Percentiles rank a stretch among this genome's conserved stretches.
Conservation (phyloP, 2,113 vertebrate species). For the Phodopus roborovskii region DNA sequence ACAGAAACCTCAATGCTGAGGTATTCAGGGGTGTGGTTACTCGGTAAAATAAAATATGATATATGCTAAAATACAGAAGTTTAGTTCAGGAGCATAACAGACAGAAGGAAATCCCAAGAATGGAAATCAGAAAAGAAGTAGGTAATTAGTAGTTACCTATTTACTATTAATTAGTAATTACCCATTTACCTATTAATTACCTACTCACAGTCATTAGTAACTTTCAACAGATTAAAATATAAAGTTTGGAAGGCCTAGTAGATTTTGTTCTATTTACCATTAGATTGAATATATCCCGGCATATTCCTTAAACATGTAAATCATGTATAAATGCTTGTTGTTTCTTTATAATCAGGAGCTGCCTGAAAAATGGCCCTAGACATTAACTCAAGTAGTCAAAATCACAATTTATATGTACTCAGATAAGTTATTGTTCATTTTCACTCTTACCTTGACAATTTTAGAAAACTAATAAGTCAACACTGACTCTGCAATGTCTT, state of each 20-base stretch:
- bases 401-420: conserved; percentile 7
- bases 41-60: conserved; percentile 24
- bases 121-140: conserved; percentile 27
- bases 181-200: not conserved
- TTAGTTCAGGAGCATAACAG: not conserved
- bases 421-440: conserved; percentile 19
- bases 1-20: conserved; percentile 30
- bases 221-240: conserved; percentile 54
- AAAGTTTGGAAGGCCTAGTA: not conserved
- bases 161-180: not conserved
- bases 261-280: not conserved
- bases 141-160: not conserved
- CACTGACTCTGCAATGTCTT: not conserved
- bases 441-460: conserved; percentile 46
- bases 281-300: not conserved
- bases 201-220: not conserved
- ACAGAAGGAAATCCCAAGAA: conserved; percentile 42
- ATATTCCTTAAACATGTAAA: not conserved
- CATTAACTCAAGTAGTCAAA: conserved; percentile 28
- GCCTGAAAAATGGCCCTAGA: not conserved
- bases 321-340: not conserved
- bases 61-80: conserved; percentile 6
- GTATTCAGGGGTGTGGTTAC: not conserved
- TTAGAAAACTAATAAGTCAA: conserved; percentile 9
- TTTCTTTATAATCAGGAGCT: not conserved